Percentiles rank a stretch among this genome's conserved stretches.
Evolutionary conservation across 2,888 invertebrate species (phyloP).

Genomic region (Drosophila paucipuncta): DNA sequence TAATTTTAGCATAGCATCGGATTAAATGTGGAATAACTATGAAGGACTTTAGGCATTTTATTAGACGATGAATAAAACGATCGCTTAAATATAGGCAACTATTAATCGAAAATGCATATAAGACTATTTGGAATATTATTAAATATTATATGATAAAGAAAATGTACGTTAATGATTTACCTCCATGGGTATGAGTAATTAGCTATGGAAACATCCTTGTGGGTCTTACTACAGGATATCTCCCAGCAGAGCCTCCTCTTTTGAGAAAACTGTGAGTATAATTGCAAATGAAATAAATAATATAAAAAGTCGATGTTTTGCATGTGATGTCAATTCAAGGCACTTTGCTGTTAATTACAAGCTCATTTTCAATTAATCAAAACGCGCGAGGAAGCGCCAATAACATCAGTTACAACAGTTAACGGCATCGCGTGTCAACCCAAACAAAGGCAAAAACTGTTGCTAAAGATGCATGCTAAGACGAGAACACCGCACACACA

Average conservation of each 20-base stretch:
- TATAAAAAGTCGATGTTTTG: not conserved
- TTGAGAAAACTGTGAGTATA: not conserved
- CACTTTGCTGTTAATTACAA: constrained; percentile 66
- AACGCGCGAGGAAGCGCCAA: constrained; percentile 45
- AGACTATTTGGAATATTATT: not conserved
- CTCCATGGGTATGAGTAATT: no score
- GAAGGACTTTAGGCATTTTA: not conserved
- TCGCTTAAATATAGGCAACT: not conserved
- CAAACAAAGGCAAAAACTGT: not conserved
- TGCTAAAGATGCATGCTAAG: not conserved
- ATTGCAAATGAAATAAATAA: constrained; percentile 1
- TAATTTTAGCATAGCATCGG: not conserved
- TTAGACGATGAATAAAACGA: not conserved
- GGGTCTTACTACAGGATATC: not conserved
- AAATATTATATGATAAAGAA: not conserved
- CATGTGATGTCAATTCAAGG: constrained; percentile 45
- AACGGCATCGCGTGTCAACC: constrained; percentile 55
- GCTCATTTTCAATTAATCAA: constrained; percentile 80
- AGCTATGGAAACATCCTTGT: no score
- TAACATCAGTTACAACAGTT: constrained; percentile 46
- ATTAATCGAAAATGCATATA: not conserved
- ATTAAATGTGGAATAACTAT: not conserved
- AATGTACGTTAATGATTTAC: no score
- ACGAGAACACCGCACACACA: not conserved
- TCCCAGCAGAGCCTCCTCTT: not conserved